These are phyloP conservation scores for Penelope pileata DNA, from an alignment of 2,113 vertebrate species.

Conservation along the genomic window DNA sequence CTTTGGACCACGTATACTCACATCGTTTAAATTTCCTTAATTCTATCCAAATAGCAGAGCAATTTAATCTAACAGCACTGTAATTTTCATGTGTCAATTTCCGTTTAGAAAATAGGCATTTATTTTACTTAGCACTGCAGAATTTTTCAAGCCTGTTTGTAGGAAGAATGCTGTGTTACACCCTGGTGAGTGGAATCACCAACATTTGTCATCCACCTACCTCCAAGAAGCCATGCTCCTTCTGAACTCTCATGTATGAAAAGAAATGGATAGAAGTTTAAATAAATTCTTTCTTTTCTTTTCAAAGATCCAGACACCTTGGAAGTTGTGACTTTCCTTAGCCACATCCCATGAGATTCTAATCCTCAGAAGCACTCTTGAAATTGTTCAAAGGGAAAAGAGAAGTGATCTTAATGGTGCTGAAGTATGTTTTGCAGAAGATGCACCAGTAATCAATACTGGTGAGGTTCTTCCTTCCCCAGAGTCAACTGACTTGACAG, in stretches of 20 bases:
- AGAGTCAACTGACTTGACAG: neutral
- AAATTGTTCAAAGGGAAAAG: neutral
- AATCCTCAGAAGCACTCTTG: neutral
- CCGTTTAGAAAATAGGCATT: neutral
- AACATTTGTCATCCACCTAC: neutral
- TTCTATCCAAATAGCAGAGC: neutral
- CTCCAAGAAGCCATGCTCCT: neutral
- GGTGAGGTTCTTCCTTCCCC: neutral
- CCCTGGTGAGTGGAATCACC: neutral
- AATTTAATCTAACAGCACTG: neutral
- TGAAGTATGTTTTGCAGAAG: neutral
- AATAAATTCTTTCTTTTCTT: slow-evolving; percentile 2
- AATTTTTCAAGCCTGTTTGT: neutral
- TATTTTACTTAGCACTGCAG: neutral
- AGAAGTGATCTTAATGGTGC: neutral
- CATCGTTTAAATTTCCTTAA: neutral
- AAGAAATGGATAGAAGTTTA: neutral
- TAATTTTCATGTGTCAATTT: neutral
- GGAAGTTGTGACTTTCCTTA: neutral
- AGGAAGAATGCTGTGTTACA: neutral
- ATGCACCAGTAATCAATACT: neutral
- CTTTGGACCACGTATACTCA: neutral
- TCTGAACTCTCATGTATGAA: neutral
- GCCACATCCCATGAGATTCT: neutral
- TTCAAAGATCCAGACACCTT: neutral